Conservation (phyloP, 2,888 invertebrate species). For the Scaptomyza reducta region DNA sequence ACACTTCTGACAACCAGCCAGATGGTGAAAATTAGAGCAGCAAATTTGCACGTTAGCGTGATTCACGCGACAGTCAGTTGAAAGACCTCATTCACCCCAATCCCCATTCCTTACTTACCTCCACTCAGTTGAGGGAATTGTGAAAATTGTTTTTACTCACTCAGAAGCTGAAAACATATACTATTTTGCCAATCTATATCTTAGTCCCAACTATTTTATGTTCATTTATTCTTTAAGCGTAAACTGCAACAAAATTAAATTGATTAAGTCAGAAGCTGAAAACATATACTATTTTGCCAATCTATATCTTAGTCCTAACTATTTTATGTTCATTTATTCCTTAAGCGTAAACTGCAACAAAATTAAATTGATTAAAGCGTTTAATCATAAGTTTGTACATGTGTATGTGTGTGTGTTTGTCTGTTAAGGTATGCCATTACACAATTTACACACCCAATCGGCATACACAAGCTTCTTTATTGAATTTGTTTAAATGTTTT, state of each 20-base stretch:
- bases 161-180: too few species aligned
- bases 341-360: not conserved
- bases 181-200: too few species aligned
- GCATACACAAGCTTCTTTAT: constrained; percentile 20
- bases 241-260: constrained; percentile 9
- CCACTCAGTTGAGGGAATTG: constrained; percentile 1
- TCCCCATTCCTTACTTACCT: not conserved
- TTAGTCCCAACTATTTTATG: too few species aligned
- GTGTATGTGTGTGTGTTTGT: not conserved
- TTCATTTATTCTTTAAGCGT: too few species aligned
- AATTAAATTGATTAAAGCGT: constrained; percentile 28
- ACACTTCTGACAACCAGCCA: constrained; percentile 3
- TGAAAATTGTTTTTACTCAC: constrained; percentile 26
- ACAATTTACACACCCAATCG: constrained; percentile 33
- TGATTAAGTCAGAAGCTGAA: too few species aligned
- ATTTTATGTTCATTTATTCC: too few species aligned
- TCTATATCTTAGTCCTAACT: too few species aligned
- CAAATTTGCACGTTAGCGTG: constrained; percentile 74
- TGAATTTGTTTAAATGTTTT: constrained; percentile 54
- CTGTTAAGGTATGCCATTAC: constrained; percentile 32
- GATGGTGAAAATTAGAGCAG: constrained; percentile 56
- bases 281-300: too few species aligned
- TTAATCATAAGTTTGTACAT: constrained; percentile 3
- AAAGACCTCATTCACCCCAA: not conserved
- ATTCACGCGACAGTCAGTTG: constrained; percentile 69